Evolutionary conservation across 2,888 invertebrate genomes (phyloP), one percentile per base, ranked within the genome.

Genomic region (Acleris sparsana): DNA sequence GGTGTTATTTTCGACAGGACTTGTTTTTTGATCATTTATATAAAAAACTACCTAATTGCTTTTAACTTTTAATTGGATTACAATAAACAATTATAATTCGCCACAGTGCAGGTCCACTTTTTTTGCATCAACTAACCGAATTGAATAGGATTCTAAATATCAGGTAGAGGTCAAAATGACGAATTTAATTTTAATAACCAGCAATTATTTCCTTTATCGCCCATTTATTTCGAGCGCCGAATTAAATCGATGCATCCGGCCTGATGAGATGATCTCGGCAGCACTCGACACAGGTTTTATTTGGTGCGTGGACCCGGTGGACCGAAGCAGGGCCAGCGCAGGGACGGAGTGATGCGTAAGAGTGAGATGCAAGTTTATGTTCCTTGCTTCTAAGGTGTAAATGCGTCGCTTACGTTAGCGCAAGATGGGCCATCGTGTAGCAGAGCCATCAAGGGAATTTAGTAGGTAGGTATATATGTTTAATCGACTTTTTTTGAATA

Each of bases 111-210:
- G 55, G 33, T 63, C 29, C 17, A 39, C 49, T 9, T 11, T 64
- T 25, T 43, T 48, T 18, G n/a, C 48, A 51, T 43, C 49, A 39
- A 49, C 43, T 5, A 39, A 53, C 53, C 6, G 6, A 55, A 49
- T 11, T 20, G 13, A 46, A 16, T 29, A 16, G 46, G 52, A 66
- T 57, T 17, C 49, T 46, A 57, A 67, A 57, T 25, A 60, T 52
- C 56, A n/a, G 48, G 46, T 17, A 46, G 44, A 61, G 65, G 65
- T 61, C 61, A 52, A 56, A 56, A 61, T 33, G 49, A 51, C 60
- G 56, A 55, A 46, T 56, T 56, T 55, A 29, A 60, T 60, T 60
- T 39, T 44, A 43, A 56, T 56, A 44, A 17, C 33, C 29, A n/a
- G 49, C 29, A 65, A 56, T 65, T 60, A 64, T 53, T 49, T 22